phyloP scores from a whole-genome alignment of 2,113 vertebrate genomes.

The Eclectus roratus region DNA sequence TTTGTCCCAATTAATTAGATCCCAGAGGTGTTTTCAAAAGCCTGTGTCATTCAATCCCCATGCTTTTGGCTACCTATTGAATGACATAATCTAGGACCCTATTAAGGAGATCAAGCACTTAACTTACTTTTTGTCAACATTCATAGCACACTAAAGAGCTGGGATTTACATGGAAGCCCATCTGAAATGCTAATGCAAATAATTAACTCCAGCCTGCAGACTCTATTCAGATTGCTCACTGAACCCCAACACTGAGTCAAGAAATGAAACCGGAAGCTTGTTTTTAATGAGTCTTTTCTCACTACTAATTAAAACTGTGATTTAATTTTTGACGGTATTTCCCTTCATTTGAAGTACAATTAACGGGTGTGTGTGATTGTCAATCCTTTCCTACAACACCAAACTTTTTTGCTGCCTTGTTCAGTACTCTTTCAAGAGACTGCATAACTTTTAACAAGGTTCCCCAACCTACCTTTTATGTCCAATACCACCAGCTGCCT shows the following conservation, averaged over 20 bases:
- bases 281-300: conserved; percentile 14
- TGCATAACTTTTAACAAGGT: conserved; percentile 48
- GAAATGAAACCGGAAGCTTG: not conserved
- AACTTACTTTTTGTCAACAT: conserved; percentile 10
- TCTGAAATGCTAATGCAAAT: conserved; percentile 59
- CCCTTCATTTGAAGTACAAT: conserved; percentile 37
- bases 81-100: not conserved
- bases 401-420: conserved; percentile 29
- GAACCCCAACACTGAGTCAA: not conserved
- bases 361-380: conserved; percentile 13
- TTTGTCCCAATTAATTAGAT: conserved; percentile 54
- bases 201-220: conserved; percentile 33
- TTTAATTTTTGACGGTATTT: conserved; percentile 28
- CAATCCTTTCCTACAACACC: not conserved
- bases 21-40: conserved; percentile 36
- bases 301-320: conserved; percentile 1
- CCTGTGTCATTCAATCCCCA: not conserved
- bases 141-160: not conserved
- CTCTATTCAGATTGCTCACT: conserved; percentile 10
- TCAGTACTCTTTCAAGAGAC: conserved; percentile 24
- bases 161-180: conserved; percentile 21
- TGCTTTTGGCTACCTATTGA: conserved; percentile 26
- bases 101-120: conserved; percentile 12
- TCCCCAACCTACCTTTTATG: conserved; percentile 26
- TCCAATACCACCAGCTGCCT: conserved; percentile 30